These are phyloP conservation scores for Mythimna ferrago DNA, from an alignment of 2,888 invertebrate species.

Conservation along the genomic window DNA sequence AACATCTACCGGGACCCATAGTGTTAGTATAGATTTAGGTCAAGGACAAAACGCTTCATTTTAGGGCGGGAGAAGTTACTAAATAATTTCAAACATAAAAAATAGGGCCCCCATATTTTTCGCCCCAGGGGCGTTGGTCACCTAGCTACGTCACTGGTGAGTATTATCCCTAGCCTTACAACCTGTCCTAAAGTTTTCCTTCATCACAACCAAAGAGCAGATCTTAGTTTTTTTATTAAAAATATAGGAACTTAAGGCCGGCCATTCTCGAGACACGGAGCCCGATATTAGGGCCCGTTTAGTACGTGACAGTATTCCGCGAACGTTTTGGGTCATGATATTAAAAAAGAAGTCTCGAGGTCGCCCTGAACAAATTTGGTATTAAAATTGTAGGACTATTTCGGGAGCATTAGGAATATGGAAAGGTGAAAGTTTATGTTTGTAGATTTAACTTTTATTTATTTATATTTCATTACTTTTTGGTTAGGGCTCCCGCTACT, in stretches of 20 bases:
- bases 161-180: neutral
- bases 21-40: no score
- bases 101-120: no score
- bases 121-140: no score
- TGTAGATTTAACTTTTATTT: neutral
- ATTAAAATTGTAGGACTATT: conserved; percentile 44
- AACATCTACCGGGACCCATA: no score
- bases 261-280: conserved; percentile 55
- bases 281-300: conserved; percentile 63
- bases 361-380: conserved; percentile 36
- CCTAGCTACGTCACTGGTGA: no score
- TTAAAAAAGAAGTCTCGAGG: conserved; percentile 72
- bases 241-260: conserved; percentile 64
- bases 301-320: conserved; percentile 78
- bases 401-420: conserved; percentile 24
- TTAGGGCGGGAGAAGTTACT: no score
- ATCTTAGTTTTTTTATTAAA: conserved; percentile 77
- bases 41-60: no score
- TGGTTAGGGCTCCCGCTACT: no score
- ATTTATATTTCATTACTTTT: no score
- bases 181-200: conserved; percentile 22
- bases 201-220: conserved; percentile 28
- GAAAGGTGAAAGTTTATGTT: conserved; percentile 10
- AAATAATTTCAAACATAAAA: no score
- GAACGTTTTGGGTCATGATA: conserved; percentile 71